These are phyloP conservation scores for Homarus gammarus DNA, from an alignment of 2,888 invertebrate species.

Conservation along the genomic window DNA sequence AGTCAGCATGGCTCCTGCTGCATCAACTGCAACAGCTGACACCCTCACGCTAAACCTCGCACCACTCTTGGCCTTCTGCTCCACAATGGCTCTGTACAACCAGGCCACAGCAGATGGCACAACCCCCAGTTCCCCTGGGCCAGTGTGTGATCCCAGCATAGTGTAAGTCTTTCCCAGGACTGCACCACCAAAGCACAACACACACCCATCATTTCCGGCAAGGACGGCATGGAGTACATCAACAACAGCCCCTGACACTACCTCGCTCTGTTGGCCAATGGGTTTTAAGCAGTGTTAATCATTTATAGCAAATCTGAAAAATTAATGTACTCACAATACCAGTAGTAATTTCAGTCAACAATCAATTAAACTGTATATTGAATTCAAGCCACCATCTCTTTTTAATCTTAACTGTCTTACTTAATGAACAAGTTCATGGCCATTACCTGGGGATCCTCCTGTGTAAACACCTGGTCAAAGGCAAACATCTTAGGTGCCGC, in stretches of 20 bases:
- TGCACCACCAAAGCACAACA: slow-evolving; percentile 88
- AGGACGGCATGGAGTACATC: slow-evolving; percentile 97
- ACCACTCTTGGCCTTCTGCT: slow-evolving; percentile 81
- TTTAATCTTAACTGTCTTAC: too few relatives aligned
- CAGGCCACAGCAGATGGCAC: slow-evolving; percentile 97
- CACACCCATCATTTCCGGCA: slow-evolving; percentile 95
- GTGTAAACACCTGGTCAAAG: slow-evolving; percentile 95
- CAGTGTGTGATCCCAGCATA: slow-evolving; percentile 81
- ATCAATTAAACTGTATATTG: too few relatives aligned
- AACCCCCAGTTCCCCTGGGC: slow-evolving; percentile 88
- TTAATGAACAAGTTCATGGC: too few relatives aligned
- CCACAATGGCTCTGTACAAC: slow-evolving; percentile 95
- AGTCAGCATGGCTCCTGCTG: slow-evolving; percentile 81
- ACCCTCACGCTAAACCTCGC: slow-evolving; percentile 91
- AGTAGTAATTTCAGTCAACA: too few relatives aligned
- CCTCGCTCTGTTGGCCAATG: slow-evolving; percentile 87
- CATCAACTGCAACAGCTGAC: slow-evolving; percentile 95
- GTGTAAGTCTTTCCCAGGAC: slow-evolving; percentile 80
- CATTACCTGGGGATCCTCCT: slow-evolving; percentile 95
- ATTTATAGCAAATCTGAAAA: too few relatives aligned
- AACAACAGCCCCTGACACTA: slow-evolving; percentile 92
- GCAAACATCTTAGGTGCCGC: slow-evolving; percentile 99
- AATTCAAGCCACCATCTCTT: too few relatives aligned
- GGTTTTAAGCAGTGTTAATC: too few relatives aligned
- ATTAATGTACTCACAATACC: too few relatives aligned